Base-by-base conservation (phyloP, 2,113 vertebrate genomes). In the Neolamprologus fasciatus region DNA sequence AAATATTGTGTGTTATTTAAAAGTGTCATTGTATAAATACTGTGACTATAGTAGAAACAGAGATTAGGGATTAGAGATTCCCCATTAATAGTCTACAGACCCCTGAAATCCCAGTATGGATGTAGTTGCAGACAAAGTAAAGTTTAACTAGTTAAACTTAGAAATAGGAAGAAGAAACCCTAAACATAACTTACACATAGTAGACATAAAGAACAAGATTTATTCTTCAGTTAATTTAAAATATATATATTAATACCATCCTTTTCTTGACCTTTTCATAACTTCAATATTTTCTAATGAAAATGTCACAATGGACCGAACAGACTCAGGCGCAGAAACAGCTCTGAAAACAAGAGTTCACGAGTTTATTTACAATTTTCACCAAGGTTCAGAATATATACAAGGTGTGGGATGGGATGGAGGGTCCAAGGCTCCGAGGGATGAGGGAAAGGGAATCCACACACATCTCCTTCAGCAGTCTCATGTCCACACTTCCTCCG, bases 391-490 rank as follows among this genome's bases (percentile, higher is more conserved):
- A 31, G 26, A 58, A 58, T 58, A 31, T 3, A 0, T 1, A 61
- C 57, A 61, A 61, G 14, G 26, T 61, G 57, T 61, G 0, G 26
- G 57, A 28, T 31, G 16, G 58, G 58, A 1, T 35, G 16, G 58
- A 19, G 1, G 58, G 31, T 35, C 58, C 58, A 19, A 33, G 58
- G 58, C 28, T 19, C 57, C 0, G 9, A 63, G 58, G 58, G 28
- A 33, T 33, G 6, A 63, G 58, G 16, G 58, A 63, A 63, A 63
- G 16, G 58, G 58, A 63, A 63, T 63, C 28, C 58, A 63, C 58
- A 61, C 26, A 33, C 58, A 19, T 63, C 16, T 63, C 58, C 28
- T 63, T 35, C 58, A 19, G 16, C 58, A 33, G 0, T 63, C 58
- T 33, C 58, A 63, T 33, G 28, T 35, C 58, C 58, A 63, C 28